Evolutionary conservation across 2,797 vertebrate genomes (phyloP).

Genomic region (Manis pentadactyla): DNA sequence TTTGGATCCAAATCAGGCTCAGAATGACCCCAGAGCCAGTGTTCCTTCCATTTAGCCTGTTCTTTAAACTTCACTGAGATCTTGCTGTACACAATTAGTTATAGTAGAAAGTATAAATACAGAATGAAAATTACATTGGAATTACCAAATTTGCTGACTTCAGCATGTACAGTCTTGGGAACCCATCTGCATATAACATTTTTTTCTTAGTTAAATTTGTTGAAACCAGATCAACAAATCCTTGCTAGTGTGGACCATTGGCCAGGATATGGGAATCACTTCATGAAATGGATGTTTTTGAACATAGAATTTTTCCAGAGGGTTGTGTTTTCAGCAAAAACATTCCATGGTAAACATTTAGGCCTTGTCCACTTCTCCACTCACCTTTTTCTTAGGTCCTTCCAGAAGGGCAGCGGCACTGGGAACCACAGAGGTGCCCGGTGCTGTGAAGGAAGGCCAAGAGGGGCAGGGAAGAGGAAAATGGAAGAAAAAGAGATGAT

Average conservation of each 20-base stretch:
- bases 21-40: not conserved
- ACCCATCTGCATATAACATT: slow-evolving; percentile 12
- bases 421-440: not conserved
- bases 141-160: slow-evolving; percentile 42
- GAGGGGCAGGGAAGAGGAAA: not conserved
- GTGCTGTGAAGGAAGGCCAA: not conserved
- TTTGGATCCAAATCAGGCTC: not conserved
- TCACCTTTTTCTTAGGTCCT: not conserved
- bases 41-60: slow-evolving; percentile 47
- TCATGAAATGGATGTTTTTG: not conserved
- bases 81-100: slow-evolving; percentile 44
- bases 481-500: not conserved
- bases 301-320: not conserved
- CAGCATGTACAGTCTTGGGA: not conserved
- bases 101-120: slow-evolving; percentile 42
- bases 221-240: slow-evolving; percentile 49
- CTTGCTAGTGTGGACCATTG: not conserved
- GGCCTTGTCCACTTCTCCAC: not conserved
- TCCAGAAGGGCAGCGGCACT: not conserved
- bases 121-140: slow-evolving; percentile 41
- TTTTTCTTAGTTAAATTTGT: slow-evolving; percentile 60
- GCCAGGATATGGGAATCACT: not conserved
- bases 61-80: slow-evolving; percentile 27
- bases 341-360: not conserved
- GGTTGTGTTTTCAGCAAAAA: not conserved